phyloP scores from a whole-genome alignment of 1,140 invertebrate species.

The Halesus radiatus region DNA sequence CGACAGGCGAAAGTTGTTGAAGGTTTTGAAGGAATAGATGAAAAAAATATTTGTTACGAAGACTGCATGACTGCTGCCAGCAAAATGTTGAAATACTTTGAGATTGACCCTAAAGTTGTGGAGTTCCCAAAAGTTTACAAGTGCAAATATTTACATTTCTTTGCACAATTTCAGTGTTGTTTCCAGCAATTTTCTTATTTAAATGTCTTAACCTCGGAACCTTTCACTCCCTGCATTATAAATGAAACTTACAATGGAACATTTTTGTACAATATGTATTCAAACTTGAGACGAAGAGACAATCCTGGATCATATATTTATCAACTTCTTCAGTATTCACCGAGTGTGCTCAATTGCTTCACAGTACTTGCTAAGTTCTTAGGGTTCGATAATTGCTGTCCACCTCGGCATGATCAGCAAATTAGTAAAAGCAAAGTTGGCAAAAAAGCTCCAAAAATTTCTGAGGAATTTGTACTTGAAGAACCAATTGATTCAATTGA shows the following conservation, averaged over 20 bases:
- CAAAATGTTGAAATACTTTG: constrained; percentile 75
- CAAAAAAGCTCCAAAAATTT: neutral
- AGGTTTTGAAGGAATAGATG: constrained; percentile 60
- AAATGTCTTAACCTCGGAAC: constrained; percentile 75
- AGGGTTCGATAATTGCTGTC: constrained; percentile 12
- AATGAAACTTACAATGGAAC: constrained; percentile 78
- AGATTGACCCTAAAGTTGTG: constrained; percentile 73
- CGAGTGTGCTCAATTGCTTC: constrained; percentile 67
- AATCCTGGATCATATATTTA: constrained; percentile 71
- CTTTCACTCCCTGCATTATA: constrained; percentile 70
- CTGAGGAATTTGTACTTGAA: neutral
- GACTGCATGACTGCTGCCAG: constrained; percentile 75
- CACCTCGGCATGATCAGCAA: neutral
- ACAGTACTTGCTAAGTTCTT: constrained; percentile 59
- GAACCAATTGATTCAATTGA: neutral
- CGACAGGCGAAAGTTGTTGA: constrained; percentile 54
- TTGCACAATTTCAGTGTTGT: constrained; percentile 81
- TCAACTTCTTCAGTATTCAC: constrained; percentile 67
- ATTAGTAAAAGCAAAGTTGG: neutral
- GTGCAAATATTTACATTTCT: constrained; percentile 74
- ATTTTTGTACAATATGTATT: constrained; percentile 80
- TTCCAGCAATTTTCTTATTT: constrained; percentile 74
- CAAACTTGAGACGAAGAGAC: constrained; percentile 70
- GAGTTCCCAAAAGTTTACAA: constrained; percentile 75
- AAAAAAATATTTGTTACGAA: constrained; percentile 67